phyloP scores from a whole-genome alignment of 2,113 vertebrate species.

The Gila orcuttii region DNA sequence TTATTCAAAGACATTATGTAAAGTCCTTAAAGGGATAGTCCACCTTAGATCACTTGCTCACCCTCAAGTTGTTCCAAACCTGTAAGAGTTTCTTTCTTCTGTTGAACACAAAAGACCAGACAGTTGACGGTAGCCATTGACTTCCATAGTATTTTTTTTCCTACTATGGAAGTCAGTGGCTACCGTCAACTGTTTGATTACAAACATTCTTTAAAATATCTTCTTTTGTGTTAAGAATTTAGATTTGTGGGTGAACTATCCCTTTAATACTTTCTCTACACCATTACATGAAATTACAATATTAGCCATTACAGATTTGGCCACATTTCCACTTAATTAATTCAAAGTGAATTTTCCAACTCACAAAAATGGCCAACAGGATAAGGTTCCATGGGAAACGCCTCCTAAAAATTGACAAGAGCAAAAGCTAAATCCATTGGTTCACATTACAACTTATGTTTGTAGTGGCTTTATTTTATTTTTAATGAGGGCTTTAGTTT shows the following conservation, averaged over 20 bases:
- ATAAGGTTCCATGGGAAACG: conserved; percentile 94
- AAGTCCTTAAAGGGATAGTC: background rate
- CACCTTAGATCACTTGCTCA: too few species aligned
- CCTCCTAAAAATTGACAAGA: conserved; percentile 77
- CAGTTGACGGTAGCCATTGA: too few species aligned
- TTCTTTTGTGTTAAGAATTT: too few species aligned
- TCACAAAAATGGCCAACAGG: conserved; percentile 88
- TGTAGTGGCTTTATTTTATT: background rate
- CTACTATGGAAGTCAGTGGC: too few species aligned
- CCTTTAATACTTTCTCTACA: background rate
- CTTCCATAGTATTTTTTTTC: too few species aligned
- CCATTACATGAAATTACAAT: background rate
- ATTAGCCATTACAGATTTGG: conserved; percentile 8
- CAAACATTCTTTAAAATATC: too few species aligned
- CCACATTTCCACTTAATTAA: background rate
- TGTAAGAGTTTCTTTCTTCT: too few species aligned
- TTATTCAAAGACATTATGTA: background rate
- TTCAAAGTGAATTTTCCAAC: conserved; percentile 61
- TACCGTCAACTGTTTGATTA: too few species aligned
- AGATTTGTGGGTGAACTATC: too few species aligned
- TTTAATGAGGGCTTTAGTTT: background rate
- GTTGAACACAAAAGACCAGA: too few species aligned
- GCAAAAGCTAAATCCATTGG: background rate
- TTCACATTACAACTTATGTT: background rate
- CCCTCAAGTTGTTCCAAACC: too few species aligned